Evolutionary conservation across 2,113 vertebrate species (phyloP), one percentile per base, ranked within the genome.

Genomic region (Piprites chloris): DNA sequence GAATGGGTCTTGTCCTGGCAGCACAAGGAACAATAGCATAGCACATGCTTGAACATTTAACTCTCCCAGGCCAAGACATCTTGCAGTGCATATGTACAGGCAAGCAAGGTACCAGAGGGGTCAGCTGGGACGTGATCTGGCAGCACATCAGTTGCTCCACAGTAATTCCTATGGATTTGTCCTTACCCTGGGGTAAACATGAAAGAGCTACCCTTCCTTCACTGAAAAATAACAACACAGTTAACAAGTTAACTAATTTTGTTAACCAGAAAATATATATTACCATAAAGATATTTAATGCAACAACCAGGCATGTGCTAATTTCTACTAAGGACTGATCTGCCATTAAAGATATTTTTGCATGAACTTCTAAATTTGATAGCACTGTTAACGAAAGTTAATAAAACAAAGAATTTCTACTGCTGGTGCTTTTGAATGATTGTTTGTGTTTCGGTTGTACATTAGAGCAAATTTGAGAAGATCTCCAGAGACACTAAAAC

Each of bases 81-180:
- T 0, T 10, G 32, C 65, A 91, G 58, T 3, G 11, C 16, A 32
- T 1, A 46, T 1, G n/a, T n/a, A 52, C 1, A 2, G 28, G 23
- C 8, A 65, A 58, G 28, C 15, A 78, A 85, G 5, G 21, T 9
- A 78, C n/a, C 49, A 30, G 28, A 39, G 18, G 6, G 3, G 22
- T 42, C 33, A 62, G 41, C 28, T 32, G 50, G 37, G 46, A 35
- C 2, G 5, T 8, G 47, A 87, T 30, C 42, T 0, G 0, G 55
- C 19, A 52, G 61, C 42, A 68, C 15, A 44, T 42, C 30, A 33
- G 18, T 5, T 63, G 47, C 39, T 52, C 33, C 44, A 15, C 61
- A 42, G 24, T 5, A 52, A 87, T 35, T 19, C 27, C 89, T 26
- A 33, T 0, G 22, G 53, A 69, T 50, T 61, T 84, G 12, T 6